Conservation (phyloP, 2,888 invertebrate species). For the Heliconius sara region DNA sequence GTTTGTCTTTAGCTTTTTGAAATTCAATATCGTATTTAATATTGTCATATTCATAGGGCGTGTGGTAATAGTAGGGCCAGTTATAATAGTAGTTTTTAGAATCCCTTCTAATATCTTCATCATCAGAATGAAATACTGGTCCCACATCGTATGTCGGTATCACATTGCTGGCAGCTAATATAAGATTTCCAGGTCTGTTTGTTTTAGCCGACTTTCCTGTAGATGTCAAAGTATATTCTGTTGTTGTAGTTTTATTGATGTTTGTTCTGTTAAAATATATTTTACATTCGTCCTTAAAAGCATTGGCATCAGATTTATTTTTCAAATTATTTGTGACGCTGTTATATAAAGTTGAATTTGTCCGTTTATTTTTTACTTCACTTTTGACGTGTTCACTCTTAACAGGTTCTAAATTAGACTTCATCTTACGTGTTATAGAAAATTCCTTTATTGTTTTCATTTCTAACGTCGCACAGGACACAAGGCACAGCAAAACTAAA, state of each 20-base stretch:
- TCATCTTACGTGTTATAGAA: slow-evolving; percentile 57
- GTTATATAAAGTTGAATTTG: slow-evolving; percentile 23
- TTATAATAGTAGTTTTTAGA: slow-evolving; percentile 59
- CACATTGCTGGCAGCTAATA: slow-evolving; percentile 44
- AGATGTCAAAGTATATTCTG: background rate
- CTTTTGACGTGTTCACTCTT: slow-evolving; percentile 58
- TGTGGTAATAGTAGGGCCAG: slow-evolving; percentile 68
- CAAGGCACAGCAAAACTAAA: slow-evolving; percentile 59
- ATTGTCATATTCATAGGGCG: slow-evolving; percentile 65
- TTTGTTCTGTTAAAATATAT: background rate
- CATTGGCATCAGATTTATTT: background rate
- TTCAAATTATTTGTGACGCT: background rate
- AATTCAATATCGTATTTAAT: slow-evolving; percentile 56
- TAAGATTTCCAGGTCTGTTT: slow-evolving; percentile 20
- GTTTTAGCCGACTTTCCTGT: background rate
- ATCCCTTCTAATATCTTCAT: slow-evolving; percentile 68
- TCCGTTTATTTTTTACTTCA: slow-evolving; percentile 54
- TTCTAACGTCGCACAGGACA: slow-evolving; percentile 56
- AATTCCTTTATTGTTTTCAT: slow-evolving; percentile 56
- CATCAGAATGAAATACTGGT: slow-evolving; percentile 61
- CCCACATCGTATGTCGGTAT: slow-evolving; percentile 50
- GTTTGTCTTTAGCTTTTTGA: slow-evolving; percentile 70
- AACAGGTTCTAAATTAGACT: slow-evolving; percentile 55
- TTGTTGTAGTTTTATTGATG: background rate
- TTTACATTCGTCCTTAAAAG: slow-evolving; percentile 4